Evolutionary conservation across 64 coral and sea anemone genomes (phyloP).

Genomic region (Montipora sp.): DNA sequence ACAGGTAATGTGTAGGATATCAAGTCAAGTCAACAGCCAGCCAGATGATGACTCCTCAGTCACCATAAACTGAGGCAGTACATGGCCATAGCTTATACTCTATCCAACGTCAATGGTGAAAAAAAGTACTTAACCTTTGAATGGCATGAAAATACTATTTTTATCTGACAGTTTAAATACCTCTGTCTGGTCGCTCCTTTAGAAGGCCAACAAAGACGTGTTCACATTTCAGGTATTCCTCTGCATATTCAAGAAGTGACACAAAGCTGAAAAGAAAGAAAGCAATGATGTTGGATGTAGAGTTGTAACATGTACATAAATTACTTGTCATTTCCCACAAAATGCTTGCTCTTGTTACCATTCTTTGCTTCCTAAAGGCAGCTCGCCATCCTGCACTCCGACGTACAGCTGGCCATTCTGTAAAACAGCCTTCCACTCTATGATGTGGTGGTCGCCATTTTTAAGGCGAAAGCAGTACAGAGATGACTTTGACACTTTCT

Average conservation of each 20-base stretch:
- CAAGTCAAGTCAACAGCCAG: no score
- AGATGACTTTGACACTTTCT: constrained; percentile 22
- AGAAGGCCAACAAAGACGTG: constrained; percentile 90
- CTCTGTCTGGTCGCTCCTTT: constrained; percentile 86
- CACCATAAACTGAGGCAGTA: no score
- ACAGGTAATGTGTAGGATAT: no score
- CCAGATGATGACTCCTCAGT: no score
- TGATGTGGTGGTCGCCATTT: constrained; percentile 80
- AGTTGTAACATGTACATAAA: no score
- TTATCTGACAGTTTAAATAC: constrained; percentile 6
- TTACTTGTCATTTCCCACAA: no score
- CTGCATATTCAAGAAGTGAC: constrained; percentile 90
- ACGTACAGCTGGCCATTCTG: constrained; percentile 70
- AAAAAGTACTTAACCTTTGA: no score
- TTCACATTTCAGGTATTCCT: constrained; percentile 80
- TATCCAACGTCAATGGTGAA: no score
- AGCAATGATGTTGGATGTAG: no score
- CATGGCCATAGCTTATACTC: no score
- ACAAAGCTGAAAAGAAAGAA: constrained; percentile 66
- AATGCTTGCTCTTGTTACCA: constrained; percentile 41
- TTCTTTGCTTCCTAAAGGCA: constrained; percentile 86
- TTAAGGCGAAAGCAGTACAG: constrained; percentile 76
- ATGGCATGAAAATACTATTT: no score
- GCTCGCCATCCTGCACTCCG: constrained; percentile 75
- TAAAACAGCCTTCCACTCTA: constrained; percentile 76